Evolutionary conservation across 1,140 invertebrate species (phyloP), one percentile per base, ranked within the genome.

Genomic region (Mactra quadrangularis): DNA sequence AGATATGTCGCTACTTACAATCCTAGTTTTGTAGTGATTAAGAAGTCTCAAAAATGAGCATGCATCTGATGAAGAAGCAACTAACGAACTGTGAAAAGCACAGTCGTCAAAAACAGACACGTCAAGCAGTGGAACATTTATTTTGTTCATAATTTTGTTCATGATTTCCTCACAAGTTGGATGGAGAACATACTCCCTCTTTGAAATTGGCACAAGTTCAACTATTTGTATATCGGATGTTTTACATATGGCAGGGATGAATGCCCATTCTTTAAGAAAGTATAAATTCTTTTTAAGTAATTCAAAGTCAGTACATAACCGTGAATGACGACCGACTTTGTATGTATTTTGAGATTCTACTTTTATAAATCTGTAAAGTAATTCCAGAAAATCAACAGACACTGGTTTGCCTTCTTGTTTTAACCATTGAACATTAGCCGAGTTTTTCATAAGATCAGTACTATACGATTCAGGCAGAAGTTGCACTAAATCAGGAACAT

Each of bases 11-110:
- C 35, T 22, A 4, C 4, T 17, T 2, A n/a, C 38, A 33, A 68
- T 50, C 15, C 25, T 68, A 9, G 1, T 31, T 68, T 50, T 68
- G 27, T 68, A 50, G 22, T 68, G 38, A 29, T 27, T 9, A 3
- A 68, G 38, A 50, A 50, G 27, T 47, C 25, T 50, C 25, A 29
- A 50, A 15, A 31, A 68, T n/a, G n/a, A 38, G 13, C 41, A 59
- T 1, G 13, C 33, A 35, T 25, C 15, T 47, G 11, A 33, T 31
- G 25, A 13, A 7, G 53, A 57, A 15, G 71, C 52, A 74, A 33
- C 35, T 17, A 74, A 74, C 41, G 38, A 53, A 33, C 38, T 57
- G 17, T 59, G 52, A 15, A 57, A 59, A 41, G 22, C 3, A 68
- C 31, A n/a, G 17, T 41, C 38, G 15, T 6, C 15, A 41, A 41